Conservation (phyloP, 2,113 vertebrate species). For the Buteo buteo region DNA sequence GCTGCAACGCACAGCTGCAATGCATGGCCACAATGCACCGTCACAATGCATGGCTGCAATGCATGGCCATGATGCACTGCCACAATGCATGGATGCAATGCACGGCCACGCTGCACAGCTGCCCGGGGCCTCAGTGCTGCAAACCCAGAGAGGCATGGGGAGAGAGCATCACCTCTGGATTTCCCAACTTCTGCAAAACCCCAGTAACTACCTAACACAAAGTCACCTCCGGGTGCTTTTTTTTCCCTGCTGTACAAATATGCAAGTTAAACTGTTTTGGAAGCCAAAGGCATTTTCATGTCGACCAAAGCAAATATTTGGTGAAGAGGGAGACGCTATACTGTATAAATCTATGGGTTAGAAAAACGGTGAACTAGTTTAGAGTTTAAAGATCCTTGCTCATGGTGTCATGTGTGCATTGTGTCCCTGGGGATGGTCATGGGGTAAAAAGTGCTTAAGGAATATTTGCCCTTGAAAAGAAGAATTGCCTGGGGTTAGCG, state of each 20-base stretch:
- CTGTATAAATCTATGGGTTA: background rate
- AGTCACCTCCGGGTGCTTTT: background rate
- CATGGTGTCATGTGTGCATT: fast-evolving
- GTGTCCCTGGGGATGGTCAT: fast-evolving
- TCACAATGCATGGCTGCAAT: no score
- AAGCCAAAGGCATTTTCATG: background rate
- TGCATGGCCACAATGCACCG: fast-evolving
- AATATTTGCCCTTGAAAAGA: background rate
- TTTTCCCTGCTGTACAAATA: background rate
- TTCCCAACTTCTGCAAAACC: background rate
- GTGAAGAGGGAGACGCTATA: background rate
- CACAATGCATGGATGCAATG: fast-evolving
- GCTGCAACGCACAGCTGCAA: no score
- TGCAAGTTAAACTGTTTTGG: background rate
- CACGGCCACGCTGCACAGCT: background rate
- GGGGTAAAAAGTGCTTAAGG: background rate
- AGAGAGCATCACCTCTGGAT: background rate
- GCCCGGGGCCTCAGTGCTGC: fast-evolving
- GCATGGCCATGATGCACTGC: fast-evolving
- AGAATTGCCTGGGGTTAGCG: background rate
- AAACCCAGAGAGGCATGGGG: fast-evolving
- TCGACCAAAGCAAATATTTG: slow-evolving; percentile 23
- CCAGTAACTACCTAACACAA: background rate
- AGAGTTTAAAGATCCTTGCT: background rate
- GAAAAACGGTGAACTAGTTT: background rate